Percentiles rank a stretch among this genome's conserved stretches.
These are phyloP conservation scores for Chironomus tepperi DNA, from an alignment of 1,140 invertebrate genomes.

Conservation along the genomic window DNA sequence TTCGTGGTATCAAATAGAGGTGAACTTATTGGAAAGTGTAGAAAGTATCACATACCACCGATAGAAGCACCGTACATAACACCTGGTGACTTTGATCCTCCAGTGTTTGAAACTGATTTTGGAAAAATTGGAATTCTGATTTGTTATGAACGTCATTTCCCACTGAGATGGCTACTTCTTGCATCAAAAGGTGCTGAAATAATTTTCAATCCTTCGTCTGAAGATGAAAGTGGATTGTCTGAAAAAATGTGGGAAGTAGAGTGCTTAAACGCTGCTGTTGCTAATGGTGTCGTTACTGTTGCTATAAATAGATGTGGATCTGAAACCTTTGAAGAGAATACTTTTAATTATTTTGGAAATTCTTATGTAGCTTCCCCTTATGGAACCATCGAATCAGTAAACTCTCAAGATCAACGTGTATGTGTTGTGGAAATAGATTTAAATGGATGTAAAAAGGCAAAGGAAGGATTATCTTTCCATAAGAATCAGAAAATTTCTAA, in stretches of 20 bases:
- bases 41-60: not conserved
- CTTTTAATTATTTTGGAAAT: not conserved
- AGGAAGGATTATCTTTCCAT: constrained; percentile 25
- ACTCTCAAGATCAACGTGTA: not conserved
- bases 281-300: constrained; percentile 73
- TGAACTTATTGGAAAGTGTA: not conserved
- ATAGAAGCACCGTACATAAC: not conserved
- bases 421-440: not conserved
- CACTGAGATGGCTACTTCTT: constrained; percentile 80
- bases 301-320: constrained; percentile 55
- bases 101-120: constrained; percentile 63
- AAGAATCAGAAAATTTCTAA: not conserved
- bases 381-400: not conserved
- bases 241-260: constrained; percentile 83
- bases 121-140: constrained; percentile 77
- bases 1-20: not conserved
- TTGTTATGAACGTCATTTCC: constrained; percentile 85
- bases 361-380: not conserved
- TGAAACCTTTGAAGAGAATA: not conserved
- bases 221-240: constrained; percentile 49
- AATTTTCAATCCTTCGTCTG: constrained; percentile 86
- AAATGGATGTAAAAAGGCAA: not conserved
- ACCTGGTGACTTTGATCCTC: constrained; percentile 51
- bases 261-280: constrained; percentile 77
- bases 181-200: constrained; percentile 86